Percentiles rank a stretch among this genome's conserved stretches.
Evolutionary conservation across 2,797 vertebrate species (phyloP).

Genomic region (Microctenopoma lineatum): DNA sequence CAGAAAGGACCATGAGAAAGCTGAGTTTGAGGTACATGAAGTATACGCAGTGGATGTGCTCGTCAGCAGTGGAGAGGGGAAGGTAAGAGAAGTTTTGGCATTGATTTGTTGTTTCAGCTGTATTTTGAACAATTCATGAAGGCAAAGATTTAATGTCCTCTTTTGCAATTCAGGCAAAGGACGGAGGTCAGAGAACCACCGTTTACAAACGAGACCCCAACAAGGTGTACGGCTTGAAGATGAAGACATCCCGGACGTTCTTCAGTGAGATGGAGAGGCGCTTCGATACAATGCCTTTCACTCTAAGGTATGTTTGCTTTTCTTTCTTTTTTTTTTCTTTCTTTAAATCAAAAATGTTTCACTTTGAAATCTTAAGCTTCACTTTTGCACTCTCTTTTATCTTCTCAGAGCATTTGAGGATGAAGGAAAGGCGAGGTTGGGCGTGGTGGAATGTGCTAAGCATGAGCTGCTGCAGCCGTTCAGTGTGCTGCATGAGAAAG

Average conservation of each 20-base stretch:
- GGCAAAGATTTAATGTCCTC: neutral
- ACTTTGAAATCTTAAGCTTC: neutral
- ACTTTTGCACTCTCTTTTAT: neutral
- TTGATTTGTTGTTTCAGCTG: accelerated
- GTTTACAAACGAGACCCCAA: slow-evolving; percentile 97
- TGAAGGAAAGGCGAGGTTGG: slow-evolving; percentile 95
- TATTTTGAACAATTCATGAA: neutral
- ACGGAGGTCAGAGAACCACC: slow-evolving; percentile 95
- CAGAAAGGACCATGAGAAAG: slow-evolving; percentile 99
- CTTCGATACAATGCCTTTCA: slow-evolving; percentile 97
- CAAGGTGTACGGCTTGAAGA: slow-evolving; percentile 97
- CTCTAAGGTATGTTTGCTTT: slow-evolving; percentile 85
- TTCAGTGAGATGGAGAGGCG: slow-evolving; percentile 97
- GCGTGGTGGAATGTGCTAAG: slow-evolving; percentile 96
- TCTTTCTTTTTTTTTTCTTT: neutral
- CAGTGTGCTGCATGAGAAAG: slow-evolving; percentile 96
- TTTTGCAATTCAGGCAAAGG: slow-evolving; percentile 86
- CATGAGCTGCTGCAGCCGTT: slow-evolving; percentile 97
- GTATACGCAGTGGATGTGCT: slow-evolving; percentile 98
- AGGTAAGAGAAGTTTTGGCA: slow-evolving; percentile 82
- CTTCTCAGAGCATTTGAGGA: slow-evolving; percentile 92
- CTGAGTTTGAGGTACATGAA: slow-evolving; percentile 97
- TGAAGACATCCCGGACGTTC: slow-evolving; percentile 98
- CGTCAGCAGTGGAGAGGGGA: slow-evolving; percentile 97
- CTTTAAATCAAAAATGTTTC: neutral